Evolutionary conservation across 2,888 invertebrate species (phyloP).

Genomic region (Sphecodes monilicornis): DNA sequence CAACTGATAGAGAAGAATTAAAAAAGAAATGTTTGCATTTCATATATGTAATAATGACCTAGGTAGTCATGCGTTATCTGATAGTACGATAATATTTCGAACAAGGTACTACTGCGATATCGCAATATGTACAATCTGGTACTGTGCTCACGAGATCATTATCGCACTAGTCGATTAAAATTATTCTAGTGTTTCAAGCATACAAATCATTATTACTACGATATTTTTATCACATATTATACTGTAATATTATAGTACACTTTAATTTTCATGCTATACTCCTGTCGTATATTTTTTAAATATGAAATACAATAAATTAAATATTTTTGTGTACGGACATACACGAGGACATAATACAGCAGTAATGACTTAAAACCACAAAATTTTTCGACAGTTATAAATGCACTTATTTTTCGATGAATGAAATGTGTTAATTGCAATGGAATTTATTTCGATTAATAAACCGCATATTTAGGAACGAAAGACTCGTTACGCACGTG

Average conservation of each 20-base stretch:
- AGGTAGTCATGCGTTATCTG: slow-evolving; percentile 45
- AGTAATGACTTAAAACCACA: too few species aligned
- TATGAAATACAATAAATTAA: too few species aligned
- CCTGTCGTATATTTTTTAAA: too few species aligned
- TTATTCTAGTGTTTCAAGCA: slow-evolving; percentile 12
- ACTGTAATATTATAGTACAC: too few species aligned
- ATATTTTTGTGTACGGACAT: too few species aligned
- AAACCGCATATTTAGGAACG: too few species aligned
- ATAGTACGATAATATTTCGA: slow-evolving; percentile 50
- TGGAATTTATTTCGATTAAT: too few species aligned
- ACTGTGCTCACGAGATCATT: slow-evolving; percentile 32
- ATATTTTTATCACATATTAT: not conserved
- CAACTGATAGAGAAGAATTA: not conserved
- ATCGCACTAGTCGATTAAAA: slow-evolving; percentile 38
- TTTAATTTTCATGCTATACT: not conserved
- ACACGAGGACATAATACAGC: too few species aligned
- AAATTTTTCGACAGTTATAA: too few species aligned
- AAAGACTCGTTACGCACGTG: too few species aligned
- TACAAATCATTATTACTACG: not conserved
- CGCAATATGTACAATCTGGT: slow-evolving; percentile 30
- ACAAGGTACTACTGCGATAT: slow-evolving; percentile 46
- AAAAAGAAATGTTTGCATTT: not conserved
- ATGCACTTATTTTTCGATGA: too few species aligned
- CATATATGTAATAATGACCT: slow-evolving; percentile 8
- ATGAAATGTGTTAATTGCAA: too few species aligned